Base-by-base conservation (phyloP, 1,140 invertebrate genomes). In the Octopus sinensis region DNA sequence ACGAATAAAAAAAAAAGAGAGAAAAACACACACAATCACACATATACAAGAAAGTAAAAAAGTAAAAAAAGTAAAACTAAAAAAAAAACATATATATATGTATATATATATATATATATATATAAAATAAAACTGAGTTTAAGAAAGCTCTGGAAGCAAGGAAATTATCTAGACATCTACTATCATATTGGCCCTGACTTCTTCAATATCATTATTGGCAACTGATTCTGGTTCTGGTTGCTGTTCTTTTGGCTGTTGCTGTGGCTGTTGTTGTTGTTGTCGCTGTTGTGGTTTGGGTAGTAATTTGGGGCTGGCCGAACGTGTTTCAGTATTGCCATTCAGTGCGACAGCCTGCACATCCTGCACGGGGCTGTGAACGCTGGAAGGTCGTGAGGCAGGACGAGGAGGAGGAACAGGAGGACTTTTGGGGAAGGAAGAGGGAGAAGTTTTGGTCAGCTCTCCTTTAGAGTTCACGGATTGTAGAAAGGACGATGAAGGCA, bases 361-460 rank as follows among this genome's bases (percentile, higher is more conserved):
- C 30, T 43, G 30, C 30, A 43, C 68, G 30, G 68, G 68, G 5
- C 17, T 23, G 30, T 71, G 68, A 71, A 23, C 68, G 13, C 68
- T 71, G 68, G 68, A 71, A 12, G 68, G 68, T n/a, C 68, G 68
- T 17, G 68, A 71, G 13, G 68, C 68, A 10, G 68, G 68, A 71
- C 68, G 68, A 71, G 68, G 68, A 71, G 68, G 68, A 71, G 68
- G 68, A 6, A 71, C 68, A n/a, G 68, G 68, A 71, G 68, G 68
- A n/a, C 68, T 13, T 13, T 71, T 71, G 30, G 68, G 30, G 13
- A 71, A 13, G 17, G 17, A n/a, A 4, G 13, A 5, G 30, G 68
- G 68, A 17, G 7, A 71, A 71, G 68, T 12, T 12, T 7, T 7
- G 6, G 7, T 7, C 6, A 71, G 68, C 17, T 71, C 68, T 6